Conservation (phyloP, 1,140 invertebrate species). For the Gryllus bimaculatus region DNA sequence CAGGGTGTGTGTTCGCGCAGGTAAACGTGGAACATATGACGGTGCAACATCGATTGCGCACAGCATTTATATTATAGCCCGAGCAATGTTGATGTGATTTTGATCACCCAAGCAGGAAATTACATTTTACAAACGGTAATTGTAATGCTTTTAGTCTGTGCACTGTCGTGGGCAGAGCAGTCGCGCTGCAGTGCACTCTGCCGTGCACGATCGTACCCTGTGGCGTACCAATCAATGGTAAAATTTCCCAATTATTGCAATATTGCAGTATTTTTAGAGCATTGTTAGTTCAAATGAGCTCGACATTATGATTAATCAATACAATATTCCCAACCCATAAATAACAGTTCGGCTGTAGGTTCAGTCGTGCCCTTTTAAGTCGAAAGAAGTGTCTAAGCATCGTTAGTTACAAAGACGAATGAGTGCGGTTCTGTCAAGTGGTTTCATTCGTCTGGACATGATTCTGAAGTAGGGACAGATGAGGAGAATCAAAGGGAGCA, state of each 20-base stretch:
- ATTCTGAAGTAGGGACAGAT: no score
- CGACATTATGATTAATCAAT: background rate
- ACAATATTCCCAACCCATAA: background rate
- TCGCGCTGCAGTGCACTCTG: background rate
- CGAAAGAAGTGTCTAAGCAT: background rate
- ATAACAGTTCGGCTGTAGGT: background rate
- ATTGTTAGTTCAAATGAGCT: background rate
- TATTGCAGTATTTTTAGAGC: background rate
- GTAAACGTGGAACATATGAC: background rate
- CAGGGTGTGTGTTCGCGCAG: background rate
- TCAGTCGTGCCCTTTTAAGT: background rate
- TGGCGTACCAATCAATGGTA: background rate
- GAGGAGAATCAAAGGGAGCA: no score
- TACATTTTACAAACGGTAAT: slow-evolving; percentile 5
- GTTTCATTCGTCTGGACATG: no score
- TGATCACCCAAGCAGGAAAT: background rate
- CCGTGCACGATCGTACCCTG: background rate
- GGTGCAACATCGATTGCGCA: background rate
- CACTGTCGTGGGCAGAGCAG: background rate
- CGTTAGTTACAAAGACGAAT: no score
- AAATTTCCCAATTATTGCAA: background rate
- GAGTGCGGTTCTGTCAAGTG: no score
- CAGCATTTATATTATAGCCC: background rate
- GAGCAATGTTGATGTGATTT: background rate
- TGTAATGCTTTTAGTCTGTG: background rate